Base-by-base conservation (phyloP, 2,113 vertebrate species). In the Manacus vitellinus region DNA sequence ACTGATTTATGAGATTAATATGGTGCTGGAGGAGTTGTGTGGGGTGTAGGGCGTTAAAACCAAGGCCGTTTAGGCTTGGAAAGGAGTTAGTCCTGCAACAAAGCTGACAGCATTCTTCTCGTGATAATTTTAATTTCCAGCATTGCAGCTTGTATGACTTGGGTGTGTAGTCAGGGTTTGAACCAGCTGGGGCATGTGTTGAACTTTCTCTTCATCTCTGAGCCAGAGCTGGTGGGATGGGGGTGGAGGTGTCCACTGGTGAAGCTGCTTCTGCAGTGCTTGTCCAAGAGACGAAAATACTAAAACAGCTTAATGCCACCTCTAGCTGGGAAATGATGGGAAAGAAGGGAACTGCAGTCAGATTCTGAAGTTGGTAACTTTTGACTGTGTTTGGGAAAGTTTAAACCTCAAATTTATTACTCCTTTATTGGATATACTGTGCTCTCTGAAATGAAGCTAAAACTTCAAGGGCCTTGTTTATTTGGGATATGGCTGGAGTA, bases 311-410 rank as follows among this genome's bases (percentile, higher is more conserved):
- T 6, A 21, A 8, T 47, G 30, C 33, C 43, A 22, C 21, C 30
- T 43, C 4, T 2, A 13, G 30, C 47, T 2, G 0, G 23, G 65
- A n/a, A 65, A 12, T 2, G 12, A 12, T n/a, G 31, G 30, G 66
- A 41, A 30, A 44, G 46, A 12, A 44, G 47, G 49, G 25, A 43
- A 10, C 9, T 15, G 5, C 23, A n/a, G 22, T 9, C 14, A 6
- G 14, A 2, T 37, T 66, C 62, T 56, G 31, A 46, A 55, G 46
- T 0, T 61, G 55, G 7, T 27, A 8, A 14, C 28, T 43, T 51
- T 27, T 54, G 8, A 35, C 7, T 44, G 67, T 30, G 8, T 23
- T 39, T 25, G 16, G 56, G 51, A 43, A 71, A 61, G 25, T 33
- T 55, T 71, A 47, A 46, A 77, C 23, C 22, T 5, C 6, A 12